Base-by-base conservation (phyloP, 2,113 vertebrate genomes). In the Pachyramphus minor region DNA sequence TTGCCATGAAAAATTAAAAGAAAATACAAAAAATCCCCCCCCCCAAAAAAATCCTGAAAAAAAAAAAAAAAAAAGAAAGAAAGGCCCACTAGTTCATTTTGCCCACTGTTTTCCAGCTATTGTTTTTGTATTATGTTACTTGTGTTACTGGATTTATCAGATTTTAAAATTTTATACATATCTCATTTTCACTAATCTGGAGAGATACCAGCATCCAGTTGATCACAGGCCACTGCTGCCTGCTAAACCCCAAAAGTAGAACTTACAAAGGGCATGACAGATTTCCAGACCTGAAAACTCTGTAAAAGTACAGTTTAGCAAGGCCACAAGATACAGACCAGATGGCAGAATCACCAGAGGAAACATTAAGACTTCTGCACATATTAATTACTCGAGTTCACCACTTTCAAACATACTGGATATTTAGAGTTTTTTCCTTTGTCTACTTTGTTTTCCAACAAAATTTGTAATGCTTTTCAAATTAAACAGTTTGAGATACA, bases 361-460 rank as follows among this genome's bases (percentile, higher is more conserved):
- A 83, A 63, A 62, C 1, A 37, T 41, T 42, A 55, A 62, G 17
- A 37, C 7, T 59, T 41, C 23, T n/a, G n/a, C 8, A 6, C 12
- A 5, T 31, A 37, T n/a, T 41, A 50, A 37, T 62, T 35, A 39
- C 3, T 39, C 1, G 0, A 67, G 3, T n/a, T 85, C 35, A 50
- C 4, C 8, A n/a, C 8, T 87, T 87, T 63, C 5, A 72, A 53
- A 9, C 11, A 42, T 45, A 45, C 4, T 28, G 17, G 13, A 30
- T 63, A 31, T 41, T 63, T 39, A 39, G 2, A 3, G 8, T 1
- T 17, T 76, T 47, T 79, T 9, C 8, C 5, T 66, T 60, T 69
- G 3, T 45, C 62, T 47, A 31, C 6, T 42, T 28, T 33, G 11
- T 35, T 44, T 9, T 18, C 3, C 8, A 42, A 2, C 0, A 0